Percentiles rank a stretch among this genome's conserved stretches.
Evolutionary conservation across 2,888 invertebrate genomes (phyloP).

Genomic region (Tetragonisca angustula): DNA sequence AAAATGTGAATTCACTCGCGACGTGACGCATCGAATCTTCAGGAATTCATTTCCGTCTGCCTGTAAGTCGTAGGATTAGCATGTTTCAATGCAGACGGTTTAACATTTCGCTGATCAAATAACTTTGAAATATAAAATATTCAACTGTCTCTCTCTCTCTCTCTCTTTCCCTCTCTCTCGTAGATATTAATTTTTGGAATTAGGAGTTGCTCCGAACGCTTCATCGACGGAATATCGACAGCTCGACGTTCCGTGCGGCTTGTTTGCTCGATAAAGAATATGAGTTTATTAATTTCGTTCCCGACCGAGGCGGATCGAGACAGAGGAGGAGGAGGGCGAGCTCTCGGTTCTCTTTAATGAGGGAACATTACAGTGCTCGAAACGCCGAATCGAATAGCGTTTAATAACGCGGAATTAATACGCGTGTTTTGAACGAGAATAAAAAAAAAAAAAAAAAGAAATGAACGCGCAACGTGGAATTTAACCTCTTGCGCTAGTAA

Average conservation of each 20-base stretch:
- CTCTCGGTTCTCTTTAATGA: not conserved
- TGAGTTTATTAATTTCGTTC: constrained; percentile 29
- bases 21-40: too few relatives aligned
- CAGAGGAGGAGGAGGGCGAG: not conserved
- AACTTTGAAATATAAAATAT: not conserved
- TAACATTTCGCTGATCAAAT: not conserved
- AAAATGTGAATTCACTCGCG: too few relatives aligned
- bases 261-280: not conserved
- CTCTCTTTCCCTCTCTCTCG: not conserved
- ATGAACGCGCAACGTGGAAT: not conserved
- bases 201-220: not conserved
- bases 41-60: too few relatives aligned
- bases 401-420: not conserved
- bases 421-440: not conserved
- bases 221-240: not conserved
- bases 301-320: not conserved
- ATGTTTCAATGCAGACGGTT: not conserved
- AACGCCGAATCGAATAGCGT: too few relatives aligned
- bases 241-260: not conserved
- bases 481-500: too few relatives aligned
- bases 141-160: not conserved
- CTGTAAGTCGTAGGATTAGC: not conserved
- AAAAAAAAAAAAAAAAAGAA: not conserved
- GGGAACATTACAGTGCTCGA: not conserved
- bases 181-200: constrained; percentile 14